Evolutionary conservation across 2,113 vertebrate genomes (phyloP).

Genomic region (Ginglymostoma cirratum): DNA sequence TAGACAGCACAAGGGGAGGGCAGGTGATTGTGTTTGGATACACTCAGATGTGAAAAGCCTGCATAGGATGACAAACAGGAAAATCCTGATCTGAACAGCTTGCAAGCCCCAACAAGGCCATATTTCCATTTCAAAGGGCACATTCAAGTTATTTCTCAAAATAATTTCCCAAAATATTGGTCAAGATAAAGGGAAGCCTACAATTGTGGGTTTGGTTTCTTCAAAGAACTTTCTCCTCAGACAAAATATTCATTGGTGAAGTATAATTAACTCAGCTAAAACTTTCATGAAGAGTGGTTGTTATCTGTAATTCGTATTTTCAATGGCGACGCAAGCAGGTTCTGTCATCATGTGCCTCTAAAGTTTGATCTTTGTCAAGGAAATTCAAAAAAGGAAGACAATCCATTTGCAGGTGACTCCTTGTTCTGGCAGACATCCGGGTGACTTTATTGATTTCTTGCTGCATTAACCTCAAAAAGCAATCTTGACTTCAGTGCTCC

Average conservation of each 20-base stretch:
- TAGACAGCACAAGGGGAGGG: neutral
- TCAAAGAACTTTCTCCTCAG: constrained; percentile 17
- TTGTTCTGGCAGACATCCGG: neutral
- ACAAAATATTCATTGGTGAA: neutral
- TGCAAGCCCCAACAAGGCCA: neutral
- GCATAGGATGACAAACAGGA: neutral
- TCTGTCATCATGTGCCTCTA: neutral
- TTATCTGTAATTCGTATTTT: neutral
- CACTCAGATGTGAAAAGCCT: neutral
- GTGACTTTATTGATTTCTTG: neutral
- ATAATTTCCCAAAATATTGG: neutral
- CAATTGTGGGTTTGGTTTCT: neutral
- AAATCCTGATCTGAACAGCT: neutral
- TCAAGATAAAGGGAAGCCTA: neutral
- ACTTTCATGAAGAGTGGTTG: neutral
- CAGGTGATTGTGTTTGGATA: neutral
- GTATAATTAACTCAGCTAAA: constrained; percentile 1
- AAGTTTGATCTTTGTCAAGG: neutral
- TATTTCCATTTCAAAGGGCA: neutral
- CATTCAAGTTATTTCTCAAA: neutral
- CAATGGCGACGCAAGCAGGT: neutral
- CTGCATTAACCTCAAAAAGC: neutral
- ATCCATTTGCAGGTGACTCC: neutral
- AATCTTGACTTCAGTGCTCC: neutral
- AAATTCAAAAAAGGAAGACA: neutral